These are phyloP conservation scores for Hypothenemus hampei DNA, from an alignment of 1,140 invertebrate species.

Conservation along the genomic window DNA sequence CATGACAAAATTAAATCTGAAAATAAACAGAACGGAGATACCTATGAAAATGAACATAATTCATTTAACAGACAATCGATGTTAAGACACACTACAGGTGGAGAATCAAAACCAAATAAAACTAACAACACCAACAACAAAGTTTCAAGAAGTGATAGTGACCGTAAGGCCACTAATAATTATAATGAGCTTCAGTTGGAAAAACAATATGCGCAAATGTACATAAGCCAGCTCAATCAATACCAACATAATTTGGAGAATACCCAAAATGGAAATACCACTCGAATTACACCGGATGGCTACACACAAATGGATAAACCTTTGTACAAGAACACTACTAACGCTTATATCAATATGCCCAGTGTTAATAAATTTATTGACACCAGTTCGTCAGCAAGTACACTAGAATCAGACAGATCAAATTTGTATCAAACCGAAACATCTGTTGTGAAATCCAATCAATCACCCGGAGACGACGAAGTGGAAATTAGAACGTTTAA, in stretches of 20 bases:
- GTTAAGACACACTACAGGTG: constrained; percentile 33
- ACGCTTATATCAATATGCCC: constrained; percentile 32
- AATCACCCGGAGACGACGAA: constrained; percentile 8
- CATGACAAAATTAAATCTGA: constrained; percentile 28
- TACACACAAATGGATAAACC: constrained; percentile 36
- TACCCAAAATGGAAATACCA: too few species aligned
- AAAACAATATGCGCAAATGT: constrained; percentile 34
- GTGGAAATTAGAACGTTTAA: not conserved
- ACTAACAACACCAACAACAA: not conserved
- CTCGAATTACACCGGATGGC: too few species aligned
- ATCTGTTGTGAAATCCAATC: constrained; percentile 1
- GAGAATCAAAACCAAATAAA: constrained; percentile 4
- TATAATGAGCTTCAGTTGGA: too few species aligned
- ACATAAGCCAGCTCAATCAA: constrained; percentile 36
- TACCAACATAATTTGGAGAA: constrained; percentile 20
- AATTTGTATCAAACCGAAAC: constrained; percentile 31
- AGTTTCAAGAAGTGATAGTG: constrained; percentile 15
- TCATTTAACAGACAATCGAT: constrained; percentile 33
- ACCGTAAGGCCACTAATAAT: constrained; percentile 21
- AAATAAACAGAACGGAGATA: constrained; percentile 31
- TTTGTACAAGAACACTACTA: constrained; percentile 16
- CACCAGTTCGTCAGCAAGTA: constrained; percentile 41
- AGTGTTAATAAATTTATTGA: constrained; percentile 38
- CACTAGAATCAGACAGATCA: constrained; percentile 32
- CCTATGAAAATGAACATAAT: constrained; percentile 33